Conservation (phyloP, 2,797 vertebrate species). For the Coregonus ussuriensis region DNA sequence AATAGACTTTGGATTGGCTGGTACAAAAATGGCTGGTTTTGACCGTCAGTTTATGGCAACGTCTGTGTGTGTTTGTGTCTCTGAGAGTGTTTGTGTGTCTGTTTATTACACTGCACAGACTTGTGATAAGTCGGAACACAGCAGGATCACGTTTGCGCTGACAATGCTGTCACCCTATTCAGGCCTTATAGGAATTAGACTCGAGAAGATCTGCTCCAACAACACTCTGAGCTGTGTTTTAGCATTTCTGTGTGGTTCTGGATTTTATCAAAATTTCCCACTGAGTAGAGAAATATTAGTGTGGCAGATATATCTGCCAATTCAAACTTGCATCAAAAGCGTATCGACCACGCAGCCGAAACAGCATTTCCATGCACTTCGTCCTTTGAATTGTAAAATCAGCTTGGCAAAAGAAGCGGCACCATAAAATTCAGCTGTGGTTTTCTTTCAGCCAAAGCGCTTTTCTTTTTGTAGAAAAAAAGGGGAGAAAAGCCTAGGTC, state of each 20-base stretch:
- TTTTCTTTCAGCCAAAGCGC: constrained; percentile 85
- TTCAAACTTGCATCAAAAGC: constrained; percentile 79
- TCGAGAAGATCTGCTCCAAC: constrained; percentile 66
- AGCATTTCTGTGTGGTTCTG: constrained; percentile 59
- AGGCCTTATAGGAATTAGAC: constrained; percentile 71
- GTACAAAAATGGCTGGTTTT: constrained; percentile 16
- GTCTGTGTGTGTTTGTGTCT: constrained; percentile 6
- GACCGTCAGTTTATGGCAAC: constrained; percentile 11
- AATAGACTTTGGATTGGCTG: background rate
- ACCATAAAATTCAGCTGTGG: constrained; percentile 86
- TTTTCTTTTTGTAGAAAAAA: constrained; percentile 79
- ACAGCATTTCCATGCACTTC: constrained; percentile 74
- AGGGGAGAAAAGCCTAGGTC: constrained; percentile 81
- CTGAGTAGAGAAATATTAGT: constrained; percentile 80
- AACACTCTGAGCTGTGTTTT: constrained; percentile 62
- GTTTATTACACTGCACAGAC: constrained; percentile 5
- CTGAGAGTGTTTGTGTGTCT: constrained; percentile 16
- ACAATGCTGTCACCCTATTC: constrained; percentile 70
- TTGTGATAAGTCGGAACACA: constrained; percentile 56
- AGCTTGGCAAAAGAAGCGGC: constrained; percentile 83
- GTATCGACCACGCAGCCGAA: constrained; percentile 70
- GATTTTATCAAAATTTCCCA: constrained; percentile 79
- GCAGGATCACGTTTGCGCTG: constrained; percentile 58
- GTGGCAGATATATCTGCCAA: constrained; percentile 76
- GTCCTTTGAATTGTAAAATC: constrained; percentile 83